These are phyloP conservation scores for Elysia crispata DNA, from an alignment of 2,888 invertebrate species.

Conservation along the genomic window DNA sequence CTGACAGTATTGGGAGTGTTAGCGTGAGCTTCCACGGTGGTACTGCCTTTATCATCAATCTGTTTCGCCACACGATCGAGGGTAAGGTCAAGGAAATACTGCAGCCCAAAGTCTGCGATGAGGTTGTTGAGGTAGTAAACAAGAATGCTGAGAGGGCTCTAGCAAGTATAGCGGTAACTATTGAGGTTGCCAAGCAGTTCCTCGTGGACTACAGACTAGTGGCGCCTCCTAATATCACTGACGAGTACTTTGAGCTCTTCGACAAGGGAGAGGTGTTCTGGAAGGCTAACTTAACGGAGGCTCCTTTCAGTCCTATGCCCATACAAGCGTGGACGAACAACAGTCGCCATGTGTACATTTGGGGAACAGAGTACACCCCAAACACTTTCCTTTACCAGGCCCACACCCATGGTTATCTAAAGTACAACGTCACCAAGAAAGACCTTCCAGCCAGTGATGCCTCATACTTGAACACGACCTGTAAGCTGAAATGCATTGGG, in stretches of 20 bases:
- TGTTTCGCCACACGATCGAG: constrained; percentile 42
- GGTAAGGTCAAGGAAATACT: constrained; percentile 32
- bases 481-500: no score
- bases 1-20: constrained; percentile 39
- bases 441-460: constrained; percentile 46
- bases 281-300: constrained; percentile 51
- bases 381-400: constrained; percentile 58
- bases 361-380: constrained; percentile 62
- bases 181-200: no score
- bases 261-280: constrained; percentile 62
- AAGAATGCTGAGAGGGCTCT: no score
- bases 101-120: constrained; percentile 33
- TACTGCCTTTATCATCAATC: constrained; percentile 38
- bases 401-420: constrained; percentile 57
- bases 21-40: constrained; percentile 50
- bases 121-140: neutral
- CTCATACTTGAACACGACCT: no score
- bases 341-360: constrained; percentile 61
- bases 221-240: neutral
- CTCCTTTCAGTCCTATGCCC: constrained; percentile 54
- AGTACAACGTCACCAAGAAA: constrained; percentile 58
- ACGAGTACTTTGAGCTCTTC: neutral
- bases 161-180: no score
- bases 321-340: constrained; percentile 52
- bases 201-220: no score